Evolutionary conservation across 35 echinoderm and acorn worm genomes (phyloP).

Genomic region (Ptychodera flava): DNA sequence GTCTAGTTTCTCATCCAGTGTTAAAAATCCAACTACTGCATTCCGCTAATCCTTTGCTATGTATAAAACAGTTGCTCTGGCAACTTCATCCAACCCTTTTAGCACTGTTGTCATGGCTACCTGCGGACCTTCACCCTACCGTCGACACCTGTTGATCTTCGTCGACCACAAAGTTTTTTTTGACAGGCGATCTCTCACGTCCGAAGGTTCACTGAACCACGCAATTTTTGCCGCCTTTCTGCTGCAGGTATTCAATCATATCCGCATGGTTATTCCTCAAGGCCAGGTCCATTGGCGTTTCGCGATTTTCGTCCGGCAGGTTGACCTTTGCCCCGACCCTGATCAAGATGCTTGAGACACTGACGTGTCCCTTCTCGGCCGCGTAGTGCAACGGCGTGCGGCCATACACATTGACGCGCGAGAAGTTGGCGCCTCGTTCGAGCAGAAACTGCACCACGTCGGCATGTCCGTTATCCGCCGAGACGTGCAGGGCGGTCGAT

Average conservation of each 20-base stretch:
- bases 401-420: not conserved
- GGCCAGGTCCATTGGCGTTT: not conserved
- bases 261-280: not conserved
- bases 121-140: too few relatives aligned
- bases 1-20: too few relatives aligned
- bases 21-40: too few relatives aligned
- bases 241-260: not conserved
- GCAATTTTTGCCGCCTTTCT: not conserved
- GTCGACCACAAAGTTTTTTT: too few relatives aligned
- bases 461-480: conserved; percentile 61
- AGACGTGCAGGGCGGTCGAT: conserved; percentile 66
- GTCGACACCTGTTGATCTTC: too few relatives aligned
- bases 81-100: too few relatives aligned
- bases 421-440: conserved; percentile 30
- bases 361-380: conserved; percentile 55
- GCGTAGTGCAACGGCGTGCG: conserved; percentile 62
- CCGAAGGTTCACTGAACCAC: not conserved
- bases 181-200: too few relatives aligned
- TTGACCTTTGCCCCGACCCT: not conserved
- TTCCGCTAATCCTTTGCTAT: too few relatives aligned
- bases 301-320: not conserved
- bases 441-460: conserved; percentile 67
- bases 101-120: too few relatives aligned
- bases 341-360: conserved; percentile 5
- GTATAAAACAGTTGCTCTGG: too few relatives aligned